phyloP scores from a whole-genome alignment of 2,797 vertebrate species.

The Agapornis canus region DNA sequence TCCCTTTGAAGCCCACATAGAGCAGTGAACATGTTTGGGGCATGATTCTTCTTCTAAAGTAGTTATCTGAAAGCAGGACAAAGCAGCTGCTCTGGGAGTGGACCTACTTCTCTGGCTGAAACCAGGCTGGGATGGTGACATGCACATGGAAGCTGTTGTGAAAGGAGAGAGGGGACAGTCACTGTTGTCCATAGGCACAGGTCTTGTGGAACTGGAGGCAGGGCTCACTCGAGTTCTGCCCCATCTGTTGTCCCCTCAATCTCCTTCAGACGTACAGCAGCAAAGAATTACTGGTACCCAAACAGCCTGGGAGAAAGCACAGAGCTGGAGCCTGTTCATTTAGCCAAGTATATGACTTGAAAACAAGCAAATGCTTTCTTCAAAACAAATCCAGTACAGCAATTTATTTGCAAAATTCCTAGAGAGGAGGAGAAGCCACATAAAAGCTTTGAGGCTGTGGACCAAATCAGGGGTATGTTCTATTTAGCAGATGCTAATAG shows the following conservation, averaged over 20 bases:
- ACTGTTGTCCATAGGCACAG: background rate
- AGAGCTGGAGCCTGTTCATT: background rate
- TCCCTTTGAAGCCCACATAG: background rate
- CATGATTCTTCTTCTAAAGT: background rate
- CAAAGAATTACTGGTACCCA: background rate
- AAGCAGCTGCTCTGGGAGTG: background rate
- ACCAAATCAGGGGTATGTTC: background rate
- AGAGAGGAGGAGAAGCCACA: background rate
- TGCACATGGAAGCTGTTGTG: rapidly evolving
- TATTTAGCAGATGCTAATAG: background rate
- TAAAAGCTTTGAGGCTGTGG: background rate
- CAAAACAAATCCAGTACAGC: background rate
- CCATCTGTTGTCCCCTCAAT: background rate
- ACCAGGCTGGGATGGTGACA: rapidly evolving
- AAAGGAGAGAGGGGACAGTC: background rate
- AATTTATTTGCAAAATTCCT: conserved; percentile 18
- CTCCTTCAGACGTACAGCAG: background rate
- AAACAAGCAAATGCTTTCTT: conserved; percentile 27
- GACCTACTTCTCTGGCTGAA: background rate
- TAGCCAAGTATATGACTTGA: background rate
- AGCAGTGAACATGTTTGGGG: background rate
- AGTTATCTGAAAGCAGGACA: background rate
- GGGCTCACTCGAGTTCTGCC: background rate
- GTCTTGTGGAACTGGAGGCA: background rate
- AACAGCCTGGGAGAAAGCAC: background rate